These are phyloP conservation scores for Platysternon megacephalum DNA, from an alignment of 2,113 vertebrate genomes.

Conservation along the genomic window DNA sequence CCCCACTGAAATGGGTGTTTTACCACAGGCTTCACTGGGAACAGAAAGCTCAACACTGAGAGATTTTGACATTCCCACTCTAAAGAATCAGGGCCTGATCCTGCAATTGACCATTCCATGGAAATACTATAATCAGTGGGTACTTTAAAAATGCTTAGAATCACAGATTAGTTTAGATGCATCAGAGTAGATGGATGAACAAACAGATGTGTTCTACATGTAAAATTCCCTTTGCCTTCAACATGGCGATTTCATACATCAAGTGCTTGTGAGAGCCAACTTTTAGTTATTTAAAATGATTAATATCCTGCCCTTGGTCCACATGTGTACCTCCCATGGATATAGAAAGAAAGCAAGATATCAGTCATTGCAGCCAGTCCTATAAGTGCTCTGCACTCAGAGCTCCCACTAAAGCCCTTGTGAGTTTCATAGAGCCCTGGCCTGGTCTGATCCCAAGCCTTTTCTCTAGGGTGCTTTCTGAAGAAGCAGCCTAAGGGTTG, in stretches of 20 bases:
- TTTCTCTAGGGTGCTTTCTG: not conserved
- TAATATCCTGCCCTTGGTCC: rapidly evolving
- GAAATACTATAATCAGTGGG: rapidly evolving
- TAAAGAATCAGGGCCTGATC: not conserved
- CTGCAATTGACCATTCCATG: not conserved
- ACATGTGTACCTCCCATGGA: not conserved
- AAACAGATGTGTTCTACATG: not conserved
- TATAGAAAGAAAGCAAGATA: not conserved
- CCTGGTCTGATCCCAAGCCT: not conserved
- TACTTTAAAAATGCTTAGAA: not conserved
- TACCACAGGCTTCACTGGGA: not conserved
- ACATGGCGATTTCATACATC: not conserved
- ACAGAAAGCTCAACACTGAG: not conserved
- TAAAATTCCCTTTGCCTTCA: not conserved
- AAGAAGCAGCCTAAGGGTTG: not conserved
- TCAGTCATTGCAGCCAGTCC: not conserved
- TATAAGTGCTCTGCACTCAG: not conserved
- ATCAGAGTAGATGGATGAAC: not conserved
- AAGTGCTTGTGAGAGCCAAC: not conserved
- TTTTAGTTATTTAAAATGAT: not conserved
- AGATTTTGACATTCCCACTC: not conserved
- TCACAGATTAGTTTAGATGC: not conserved
- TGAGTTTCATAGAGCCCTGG: not conserved
- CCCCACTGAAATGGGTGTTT: not conserved
- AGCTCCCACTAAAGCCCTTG: not conserved